phyloP scores from a whole-genome alignment of 2,113 vertebrate species.

The Atractosteus spatula region DNA sequence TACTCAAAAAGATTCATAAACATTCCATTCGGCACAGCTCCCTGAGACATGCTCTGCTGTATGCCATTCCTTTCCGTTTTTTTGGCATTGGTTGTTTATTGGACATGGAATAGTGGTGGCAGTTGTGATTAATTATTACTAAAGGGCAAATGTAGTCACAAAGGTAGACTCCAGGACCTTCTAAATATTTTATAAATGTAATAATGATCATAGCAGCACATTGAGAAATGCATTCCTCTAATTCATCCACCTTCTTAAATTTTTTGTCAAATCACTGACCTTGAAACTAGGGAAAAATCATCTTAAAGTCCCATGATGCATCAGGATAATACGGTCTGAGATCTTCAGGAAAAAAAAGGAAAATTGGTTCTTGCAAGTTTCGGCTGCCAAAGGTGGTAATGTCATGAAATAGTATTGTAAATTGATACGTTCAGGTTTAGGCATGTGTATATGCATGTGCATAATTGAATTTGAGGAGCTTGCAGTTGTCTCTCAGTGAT shows the following conservation, averaged over 20 bases:
- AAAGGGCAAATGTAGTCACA: conserved; percentile 44
- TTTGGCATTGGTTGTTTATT: conserved; percentile 15
- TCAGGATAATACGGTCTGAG: conserved; percentile 6
- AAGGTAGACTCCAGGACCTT: conserved; percentile 47
- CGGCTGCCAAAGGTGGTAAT: conserved; percentile 20
- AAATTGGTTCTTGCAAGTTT: neutral
- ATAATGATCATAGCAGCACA: conserved; percentile 31
- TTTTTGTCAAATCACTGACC: too few relatives aligned
- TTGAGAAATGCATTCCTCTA: neutral
- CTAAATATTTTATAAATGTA: conserved; percentile 56
- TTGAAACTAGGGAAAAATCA: conserved; percentile 3
- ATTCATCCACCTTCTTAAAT: neutral
- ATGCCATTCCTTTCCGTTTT: neutral
- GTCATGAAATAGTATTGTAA: conserved; percentile 23
- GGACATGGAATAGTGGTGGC: conserved; percentile 20
- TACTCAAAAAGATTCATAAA: conserved; percentile 15
- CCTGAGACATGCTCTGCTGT: neutral
- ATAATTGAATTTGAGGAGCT: conserved; percentile 37
- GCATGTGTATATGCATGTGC: too few relatives aligned
- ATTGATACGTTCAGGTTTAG: conserved; percentile 14
- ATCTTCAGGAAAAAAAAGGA: neutral
- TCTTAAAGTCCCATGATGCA: conserved; percentile 35
- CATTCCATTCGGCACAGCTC: conserved; percentile 11
- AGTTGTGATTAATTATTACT: conserved; percentile 64
- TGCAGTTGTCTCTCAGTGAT: conserved; percentile 21